phyloP scores from a whole-genome alignment of 2,888 invertebrate species.

The Spatulosminthurus flaviceps region DNA sequence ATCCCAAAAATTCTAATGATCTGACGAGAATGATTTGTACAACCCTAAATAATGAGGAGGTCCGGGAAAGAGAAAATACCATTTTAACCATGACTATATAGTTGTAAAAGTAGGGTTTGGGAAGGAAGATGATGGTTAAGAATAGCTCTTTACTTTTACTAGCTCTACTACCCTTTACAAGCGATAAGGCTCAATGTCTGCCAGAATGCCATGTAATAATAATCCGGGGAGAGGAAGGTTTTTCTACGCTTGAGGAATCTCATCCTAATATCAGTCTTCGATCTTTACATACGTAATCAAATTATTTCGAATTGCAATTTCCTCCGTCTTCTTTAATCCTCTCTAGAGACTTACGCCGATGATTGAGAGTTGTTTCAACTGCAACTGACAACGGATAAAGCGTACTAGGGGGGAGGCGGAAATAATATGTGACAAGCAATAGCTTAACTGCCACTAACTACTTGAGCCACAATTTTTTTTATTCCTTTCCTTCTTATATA shows the following conservation, averaged over 20 bases:
- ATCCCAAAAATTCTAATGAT: too few species aligned
- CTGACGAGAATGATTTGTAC: too few species aligned
- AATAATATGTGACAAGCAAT: slow-evolving; percentile 14
- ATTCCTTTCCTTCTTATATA: too few species aligned
- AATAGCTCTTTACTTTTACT: too few species aligned
- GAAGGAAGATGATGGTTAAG: too few species aligned
- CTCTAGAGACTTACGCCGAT: slow-evolving; percentile 18
- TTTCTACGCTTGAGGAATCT: background rate
- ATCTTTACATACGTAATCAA: slow-evolving; percentile 2
- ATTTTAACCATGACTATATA: too few species aligned
- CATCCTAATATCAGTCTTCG: slow-evolving; percentile 13
- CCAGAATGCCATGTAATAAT: too few species aligned
- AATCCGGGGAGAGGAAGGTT: background rate
- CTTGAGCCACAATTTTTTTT: slow-evolving; percentile 11
- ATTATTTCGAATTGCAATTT: slow-evolving; percentile 26
- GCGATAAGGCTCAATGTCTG: too few species aligned
- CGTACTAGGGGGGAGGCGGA: background rate
- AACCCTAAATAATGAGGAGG: too few species aligned
- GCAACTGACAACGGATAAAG: slow-evolving; percentile 9
- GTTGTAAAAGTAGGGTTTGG: too few species aligned
- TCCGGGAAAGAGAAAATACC: too few species aligned
- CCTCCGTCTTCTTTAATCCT: slow-evolving; percentile 7
- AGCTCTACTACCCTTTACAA: too few species aligned
- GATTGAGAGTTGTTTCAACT: slow-evolving; percentile 14
- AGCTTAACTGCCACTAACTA: background rate